Percentiles rank a stretch among this genome's conserved stretches.
phyloP scores from a whole-genome alignment of 2,888 invertebrate species.

The Drosophila mimica region DNA sequence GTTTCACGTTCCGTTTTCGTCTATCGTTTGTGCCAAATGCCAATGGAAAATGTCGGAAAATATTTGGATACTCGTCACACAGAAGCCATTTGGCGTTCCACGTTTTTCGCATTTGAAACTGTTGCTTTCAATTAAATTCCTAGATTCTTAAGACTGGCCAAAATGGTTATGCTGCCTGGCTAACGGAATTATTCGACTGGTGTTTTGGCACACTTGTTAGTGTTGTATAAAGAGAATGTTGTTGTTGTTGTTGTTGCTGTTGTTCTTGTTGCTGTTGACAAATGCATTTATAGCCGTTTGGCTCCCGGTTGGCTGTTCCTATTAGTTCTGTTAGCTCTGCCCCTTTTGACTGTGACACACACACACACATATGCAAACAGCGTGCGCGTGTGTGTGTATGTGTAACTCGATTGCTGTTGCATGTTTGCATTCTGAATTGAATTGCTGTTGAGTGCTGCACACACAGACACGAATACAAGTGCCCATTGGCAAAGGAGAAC shows the following conservation, averaged over 20 bases:
- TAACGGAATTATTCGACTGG: slow-evolving; percentile 35
- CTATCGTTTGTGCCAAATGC: neutral
- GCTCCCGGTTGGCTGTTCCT: slow-evolving; percentile 32
- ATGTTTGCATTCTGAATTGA: slow-evolving; percentile 80
- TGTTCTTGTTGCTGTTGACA: slow-evolving; percentile 54
- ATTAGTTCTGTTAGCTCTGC: slow-evolving; percentile 56
- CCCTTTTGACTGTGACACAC: slow-evolving; percentile 60
- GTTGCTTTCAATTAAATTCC: slow-evolving; percentile 30
- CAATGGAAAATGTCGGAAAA: neutral
- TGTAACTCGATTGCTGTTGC: slow-evolving; percentile 77
- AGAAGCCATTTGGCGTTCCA: neutral
- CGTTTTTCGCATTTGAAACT: neutral
- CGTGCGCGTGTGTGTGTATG: slow-evolving; percentile 22
- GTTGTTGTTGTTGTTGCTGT: neutral
- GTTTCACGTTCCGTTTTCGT: neutral
- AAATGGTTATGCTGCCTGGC: neutral
- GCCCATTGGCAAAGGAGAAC: slow-evolving; percentile 14
- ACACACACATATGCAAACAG: slow-evolving; percentile 42
- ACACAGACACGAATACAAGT: slow-evolving; percentile 30
- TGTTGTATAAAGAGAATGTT: slow-evolving; percentile 56
- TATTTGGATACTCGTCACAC: neutral
- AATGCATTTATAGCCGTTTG: slow-evolving; percentile 41
- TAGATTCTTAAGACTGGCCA: slow-evolving; percentile 15
- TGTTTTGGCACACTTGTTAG: slow-evolving; percentile 73
- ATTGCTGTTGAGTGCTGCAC: slow-evolving; percentile 77